Percentiles rank a stretch among this genome's conserved stretches.
Evolutionary conservation across 2,888 invertebrate species (phyloP).

Genomic region (Ethmia dodecea): DNA sequence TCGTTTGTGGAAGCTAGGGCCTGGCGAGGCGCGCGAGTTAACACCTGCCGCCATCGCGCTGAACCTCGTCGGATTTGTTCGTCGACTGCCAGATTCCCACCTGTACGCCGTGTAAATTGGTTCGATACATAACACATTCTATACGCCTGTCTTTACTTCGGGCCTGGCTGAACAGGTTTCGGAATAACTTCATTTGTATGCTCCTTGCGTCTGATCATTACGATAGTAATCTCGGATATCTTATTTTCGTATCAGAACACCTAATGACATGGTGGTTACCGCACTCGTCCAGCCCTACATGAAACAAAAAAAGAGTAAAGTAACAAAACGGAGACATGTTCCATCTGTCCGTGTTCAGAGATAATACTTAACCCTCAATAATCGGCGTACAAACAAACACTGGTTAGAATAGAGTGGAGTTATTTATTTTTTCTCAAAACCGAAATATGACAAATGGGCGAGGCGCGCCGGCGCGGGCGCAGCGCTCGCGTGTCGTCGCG

Average conservation of each 20-base stretch:
- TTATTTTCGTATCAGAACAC: slow-evolving; percentile 1
- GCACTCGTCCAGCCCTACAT: slow-evolving; percentile 3
- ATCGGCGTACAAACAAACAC: slow-evolving; percentile 68
- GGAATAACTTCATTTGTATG: slow-evolving; percentile 7
- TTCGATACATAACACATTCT: slow-evolving; percentile 31
- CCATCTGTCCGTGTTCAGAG: slow-evolving; percentile 59
- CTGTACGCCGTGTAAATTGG: slow-evolving; percentile 45
- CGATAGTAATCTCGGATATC: neutral
- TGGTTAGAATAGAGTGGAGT: slow-evolving; percentile 63
- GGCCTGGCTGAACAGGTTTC: slow-evolving; percentile 2
- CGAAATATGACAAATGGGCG: slow-evolving; percentile 75
- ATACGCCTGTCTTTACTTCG: slow-evolving; percentile 2
- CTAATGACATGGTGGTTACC: slow-evolving; percentile 1
- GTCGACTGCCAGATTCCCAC: slow-evolving; percentile 41
- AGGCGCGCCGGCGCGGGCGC: slow-evolving; percentile 36
- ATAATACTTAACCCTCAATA: slow-evolving; percentile 70
- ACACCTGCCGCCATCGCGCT: slow-evolving; percentile 62
- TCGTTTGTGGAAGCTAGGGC: slow-evolving; percentile 54
- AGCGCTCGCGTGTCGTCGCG: slow-evolving; percentile 74
- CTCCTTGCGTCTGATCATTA: neutral
- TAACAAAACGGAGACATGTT: slow-evolving; percentile 43
- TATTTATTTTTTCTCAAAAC: slow-evolving; percentile 72
- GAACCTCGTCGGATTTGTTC: slow-evolving; percentile 38
- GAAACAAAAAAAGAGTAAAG: slow-evolving; percentile 31
- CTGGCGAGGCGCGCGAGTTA: slow-evolving; percentile 45